Conservation (phyloP, 2,113 vertebrate species). For the Calidris pygmaea region DNA sequence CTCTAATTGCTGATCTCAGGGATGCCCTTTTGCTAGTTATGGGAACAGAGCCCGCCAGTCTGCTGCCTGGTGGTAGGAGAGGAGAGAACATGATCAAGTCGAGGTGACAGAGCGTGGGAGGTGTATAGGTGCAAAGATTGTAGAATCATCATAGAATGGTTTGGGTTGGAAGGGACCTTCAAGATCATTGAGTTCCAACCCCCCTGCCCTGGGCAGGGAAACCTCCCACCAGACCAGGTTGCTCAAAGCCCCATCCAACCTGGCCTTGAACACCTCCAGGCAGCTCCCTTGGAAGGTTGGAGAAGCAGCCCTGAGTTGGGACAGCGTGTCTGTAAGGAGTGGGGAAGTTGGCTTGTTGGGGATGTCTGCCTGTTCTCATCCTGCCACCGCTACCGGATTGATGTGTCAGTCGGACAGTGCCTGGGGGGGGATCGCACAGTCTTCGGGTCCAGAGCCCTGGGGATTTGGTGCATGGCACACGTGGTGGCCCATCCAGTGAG, state of each 20-base stretch:
- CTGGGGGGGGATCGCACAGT: background rate
- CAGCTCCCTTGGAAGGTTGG: background rate
- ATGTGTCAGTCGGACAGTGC: background rate
- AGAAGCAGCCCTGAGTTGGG: background rate
- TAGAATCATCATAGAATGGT: too few species aligned
- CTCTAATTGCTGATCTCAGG: background rate
- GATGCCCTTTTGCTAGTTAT: background rate
- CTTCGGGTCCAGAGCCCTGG: background rate
- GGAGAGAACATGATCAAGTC: background rate
- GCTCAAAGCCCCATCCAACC: too few species aligned
- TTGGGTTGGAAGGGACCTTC: too few species aligned
- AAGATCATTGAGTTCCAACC: too few species aligned
- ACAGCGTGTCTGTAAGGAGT: accelerated
- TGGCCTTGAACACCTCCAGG: too few species aligned
- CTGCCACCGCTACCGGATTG: background rate
- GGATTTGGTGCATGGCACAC: background rate
- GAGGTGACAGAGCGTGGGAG: accelerated
- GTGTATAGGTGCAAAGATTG: background rate
- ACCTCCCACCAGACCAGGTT: too few species aligned
- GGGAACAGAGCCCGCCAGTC: background rate
- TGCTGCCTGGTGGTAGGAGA: background rate
- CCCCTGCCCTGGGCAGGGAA: too few species aligned
- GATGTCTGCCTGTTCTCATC: background rate
- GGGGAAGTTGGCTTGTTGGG: background rate
- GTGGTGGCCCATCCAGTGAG: background rate